Conservation (phyloP, 2,888 invertebrate genomes). For the Troides helena region DNA sequence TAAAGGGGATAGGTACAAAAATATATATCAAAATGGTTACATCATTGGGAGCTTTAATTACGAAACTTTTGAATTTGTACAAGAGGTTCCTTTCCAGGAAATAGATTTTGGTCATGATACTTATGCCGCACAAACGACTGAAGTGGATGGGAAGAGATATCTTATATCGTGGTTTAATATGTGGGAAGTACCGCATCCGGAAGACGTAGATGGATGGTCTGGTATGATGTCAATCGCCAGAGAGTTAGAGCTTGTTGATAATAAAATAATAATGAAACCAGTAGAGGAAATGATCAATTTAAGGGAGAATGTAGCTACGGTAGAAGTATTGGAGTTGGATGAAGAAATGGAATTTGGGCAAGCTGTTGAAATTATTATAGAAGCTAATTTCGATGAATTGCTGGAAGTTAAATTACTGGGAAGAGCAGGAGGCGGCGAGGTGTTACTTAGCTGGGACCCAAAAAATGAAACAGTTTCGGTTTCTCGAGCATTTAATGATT, state of each 20-base stretch:
- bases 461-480: slow-evolving; percentile 53
- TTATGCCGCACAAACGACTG: slow-evolving; percentile 68
- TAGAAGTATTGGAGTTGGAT: slow-evolving; percentile 43
- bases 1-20: slow-evolving; percentile 67
- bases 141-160: slow-evolving; percentile 58
- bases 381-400: slow-evolving; percentile 46
- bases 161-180: slow-evolving; percentile 68
- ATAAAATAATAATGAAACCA: slow-evolving; percentile 61
- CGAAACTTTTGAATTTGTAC: slow-evolving; percentile 60
- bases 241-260: slow-evolving; percentile 54
- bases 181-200: slow-evolving; percentile 66
- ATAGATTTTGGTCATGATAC: slow-evolving; percentile 73
- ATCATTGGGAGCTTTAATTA: slow-evolving; percentile 70
- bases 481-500: slow-evolving; percentile 55
- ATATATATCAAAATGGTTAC: slow-evolving; percentile 63
- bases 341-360: slow-evolving; percentile 47
- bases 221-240: slow-evolving; percentile 68
- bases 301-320: slow-evolving; percentile 44
- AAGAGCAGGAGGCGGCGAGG: slow-evolving; percentile 51
- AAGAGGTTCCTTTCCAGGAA: slow-evolving; percentile 63
- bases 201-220: slow-evolving; percentile 69
- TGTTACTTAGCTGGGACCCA: slow-evolving; percentile 54
- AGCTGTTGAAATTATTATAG: slow-evolving; percentile 59
- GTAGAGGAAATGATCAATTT: slow-evolving; percentile 51
- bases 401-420: slow-evolving; percentile 58